Evolutionary conservation across 1,140 invertebrate genomes (phyloP), one percentile per base, ranked within the genome.

Genomic region (Drosophila lacteicornis): DNA sequence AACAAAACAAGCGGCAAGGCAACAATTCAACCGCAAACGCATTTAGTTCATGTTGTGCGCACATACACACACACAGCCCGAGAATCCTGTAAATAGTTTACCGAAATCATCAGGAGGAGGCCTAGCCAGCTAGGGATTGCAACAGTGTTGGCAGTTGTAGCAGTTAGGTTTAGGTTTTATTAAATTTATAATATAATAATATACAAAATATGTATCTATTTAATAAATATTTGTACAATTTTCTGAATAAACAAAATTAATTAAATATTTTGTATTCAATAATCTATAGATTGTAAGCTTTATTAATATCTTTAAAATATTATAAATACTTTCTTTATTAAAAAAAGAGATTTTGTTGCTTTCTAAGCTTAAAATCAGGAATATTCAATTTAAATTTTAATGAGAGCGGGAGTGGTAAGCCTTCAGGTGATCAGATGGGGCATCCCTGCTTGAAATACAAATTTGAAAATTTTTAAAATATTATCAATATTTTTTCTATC

Each of bases 11-110:
- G 79, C 66, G 66, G 67, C 77, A 73, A 66, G 71, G 83, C 69
- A 88, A 75, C 80, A 81, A 88, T 87, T 87, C 51, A 84, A 88
- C 84, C 69, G 75, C 80, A 81, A 76, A 84, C 79, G 83, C 71
- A 87, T 87, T 81, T 88, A 83, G 77, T 65, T 78, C 58, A 80
- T 75, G 75, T 75, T 76, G 57, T 17, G 47, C 22, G 53, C 75
- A 58, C 22, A 25, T 3, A 22, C 63, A 49, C 22, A 62, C 38
- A 53, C 75, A 60, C 63, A 49, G 30, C 59, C 55, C 45, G 58
- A 63, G 61, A 69, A 76, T 77, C 71, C 80, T 74, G 76, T 70
- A 77, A 87, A 87, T 87, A 80, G 80, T 87, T 88, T 75, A 81
- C 70, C 82, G 51, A 81, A 79, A 68, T 60, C 60, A 65, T 62